Evolutionary conservation across 1,140 invertebrate species (phyloP).

Genomic region (Drosophila ficusphila): DNA sequence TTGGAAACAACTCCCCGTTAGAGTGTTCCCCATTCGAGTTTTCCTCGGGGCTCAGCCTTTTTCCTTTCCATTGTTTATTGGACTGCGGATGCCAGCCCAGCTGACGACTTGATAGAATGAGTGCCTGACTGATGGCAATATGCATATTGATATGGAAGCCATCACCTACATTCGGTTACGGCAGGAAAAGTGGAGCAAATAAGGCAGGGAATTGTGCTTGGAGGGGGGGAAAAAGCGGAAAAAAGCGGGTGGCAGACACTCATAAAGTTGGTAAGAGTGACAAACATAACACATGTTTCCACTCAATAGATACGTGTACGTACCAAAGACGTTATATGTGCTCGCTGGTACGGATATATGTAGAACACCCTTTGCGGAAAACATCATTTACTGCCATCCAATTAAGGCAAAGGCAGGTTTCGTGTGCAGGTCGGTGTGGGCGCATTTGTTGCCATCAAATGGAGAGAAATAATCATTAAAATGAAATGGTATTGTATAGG

Average conservation of each 20-base stretch:
- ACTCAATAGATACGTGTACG: slow-evolving; percentile 20
- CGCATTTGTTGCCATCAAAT: slow-evolving; percentile 50
- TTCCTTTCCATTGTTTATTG: slow-evolving; percentile 51
- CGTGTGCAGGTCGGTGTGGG: slow-evolving; percentile 44
- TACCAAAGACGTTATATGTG: slow-evolving; percentile 21
- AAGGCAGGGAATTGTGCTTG: slow-evolving; percentile 36
- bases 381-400: slow-evolving; percentile 69
- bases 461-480: slow-evolving; percentile 27
- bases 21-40: slow-evolving; percentile 17
- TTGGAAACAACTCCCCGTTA: slow-evolving; percentile 13
- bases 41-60: slow-evolving; percentile 4
- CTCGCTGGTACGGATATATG: slow-evolving; percentile 12
- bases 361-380: slow-evolving; percentile 71
- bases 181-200: slow-evolving; percentile 61
- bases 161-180: slow-evolving; percentile 54
- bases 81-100: slow-evolving; percentile 53
- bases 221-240: background rate
- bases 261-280: slow-evolving; percentile 40
- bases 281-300: slow-evolving; percentile 47
- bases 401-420: slow-evolving; percentile 70
- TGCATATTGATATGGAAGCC: slow-evolving; percentile 71
- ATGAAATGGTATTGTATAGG: slow-evolving; percentile 5
- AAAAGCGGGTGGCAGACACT: slow-evolving; percentile 1
- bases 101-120: slow-evolving; percentile 53
- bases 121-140: slow-evolving; percentile 61